phyloP scores from a whole-genome alignment of 2,113 vertebrate species.

The Albula goreensis region DNA sequence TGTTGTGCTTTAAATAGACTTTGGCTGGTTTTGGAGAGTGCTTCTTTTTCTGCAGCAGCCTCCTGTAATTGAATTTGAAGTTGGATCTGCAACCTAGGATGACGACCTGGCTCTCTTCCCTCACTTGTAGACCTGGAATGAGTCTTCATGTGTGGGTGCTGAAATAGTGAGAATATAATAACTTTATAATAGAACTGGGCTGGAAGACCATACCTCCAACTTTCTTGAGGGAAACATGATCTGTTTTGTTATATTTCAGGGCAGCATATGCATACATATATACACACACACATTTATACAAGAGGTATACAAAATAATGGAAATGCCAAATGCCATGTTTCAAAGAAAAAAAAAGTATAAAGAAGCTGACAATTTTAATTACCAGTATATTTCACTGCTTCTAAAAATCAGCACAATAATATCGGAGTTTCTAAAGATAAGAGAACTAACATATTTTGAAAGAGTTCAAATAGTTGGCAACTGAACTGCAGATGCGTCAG shows the following conservation, averaged over 20 bases:
- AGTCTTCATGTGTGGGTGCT: neutral
- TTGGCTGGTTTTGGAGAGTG: constrained; percentile 3
- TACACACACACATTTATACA: no score
- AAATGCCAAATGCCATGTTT: no score
- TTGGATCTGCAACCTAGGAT: constrained; percentile 9
- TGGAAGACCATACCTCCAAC: constrained; percentile 3
- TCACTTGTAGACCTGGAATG: neutral
- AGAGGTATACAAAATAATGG: no score
- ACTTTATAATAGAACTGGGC: constrained; percentile 20
- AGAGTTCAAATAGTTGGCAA: no score
- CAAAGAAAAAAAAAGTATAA: no score
- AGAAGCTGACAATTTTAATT: no score
- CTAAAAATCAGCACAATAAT: no score
- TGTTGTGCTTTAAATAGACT: constrained; percentile 21
- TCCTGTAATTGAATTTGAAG: constrained; percentile 25
- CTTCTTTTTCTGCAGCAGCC: neutral
- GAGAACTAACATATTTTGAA: no score
- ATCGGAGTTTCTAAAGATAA: no score
- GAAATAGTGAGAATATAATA: constrained; percentile 22
- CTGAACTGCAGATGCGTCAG: no score
- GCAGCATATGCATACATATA: no score
- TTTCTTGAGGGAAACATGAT: neutral
- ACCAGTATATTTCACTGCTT: no score
- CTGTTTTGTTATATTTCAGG: neutral
- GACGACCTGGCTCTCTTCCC: constrained; percentile 19